Conservation (phyloP, 2,113 vertebrate genomes). For the Circaetus gallicus region DNA sequence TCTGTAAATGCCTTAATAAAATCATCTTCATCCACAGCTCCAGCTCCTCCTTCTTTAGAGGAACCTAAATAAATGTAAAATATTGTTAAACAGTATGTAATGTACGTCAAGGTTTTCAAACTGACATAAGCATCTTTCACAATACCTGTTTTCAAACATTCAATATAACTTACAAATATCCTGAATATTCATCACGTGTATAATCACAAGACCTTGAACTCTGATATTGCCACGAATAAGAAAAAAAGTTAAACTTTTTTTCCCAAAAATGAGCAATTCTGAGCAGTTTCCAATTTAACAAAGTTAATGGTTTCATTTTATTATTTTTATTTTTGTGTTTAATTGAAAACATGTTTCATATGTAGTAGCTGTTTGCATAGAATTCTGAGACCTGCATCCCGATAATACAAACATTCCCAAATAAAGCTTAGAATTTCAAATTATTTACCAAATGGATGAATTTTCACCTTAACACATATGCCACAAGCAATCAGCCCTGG, state of each 20-base stretch:
- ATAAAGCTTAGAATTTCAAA: background rate
- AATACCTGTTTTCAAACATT: background rate
- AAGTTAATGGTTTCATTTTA: background rate
- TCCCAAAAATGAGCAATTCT: background rate
- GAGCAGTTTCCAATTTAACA: background rate
- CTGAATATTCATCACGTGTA: background rate
- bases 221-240: background rate
- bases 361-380: background rate
- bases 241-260: rapidly evolving
- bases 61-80: slow-evolving; percentile 68
- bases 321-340: background rate
- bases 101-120: background rate
- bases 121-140: background rate
- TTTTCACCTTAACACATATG: background rate
- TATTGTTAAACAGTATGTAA: background rate
- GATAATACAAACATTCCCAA: background rate
- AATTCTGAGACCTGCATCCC: background rate
- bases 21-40: slow-evolving; percentile 92
- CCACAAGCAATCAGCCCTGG: background rate
- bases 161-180: background rate
- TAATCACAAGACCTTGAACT: background rate
- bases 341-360: background rate
- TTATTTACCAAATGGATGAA: background rate
- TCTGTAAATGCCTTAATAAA: slow-evolving; percentile 94
- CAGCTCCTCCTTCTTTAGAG: slow-evolving; percentile 88